phyloP scores from a whole-genome alignment of 2,888 invertebrate genomes.

The Rhamnusium bicolor region DNA sequence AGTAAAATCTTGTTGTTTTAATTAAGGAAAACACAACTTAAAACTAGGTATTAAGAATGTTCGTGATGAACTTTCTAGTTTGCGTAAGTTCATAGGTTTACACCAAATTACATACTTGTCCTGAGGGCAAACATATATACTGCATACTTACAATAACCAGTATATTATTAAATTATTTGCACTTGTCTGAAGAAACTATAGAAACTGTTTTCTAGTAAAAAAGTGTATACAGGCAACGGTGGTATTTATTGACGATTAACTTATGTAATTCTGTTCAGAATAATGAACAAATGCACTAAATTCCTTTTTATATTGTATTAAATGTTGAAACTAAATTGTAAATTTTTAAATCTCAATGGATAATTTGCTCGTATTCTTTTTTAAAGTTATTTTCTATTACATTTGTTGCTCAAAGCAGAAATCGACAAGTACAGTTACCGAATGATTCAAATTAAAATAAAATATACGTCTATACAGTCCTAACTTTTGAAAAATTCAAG shows the following conservation, averaged over 20 bases:
- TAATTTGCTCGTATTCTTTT: too few relatives aligned
- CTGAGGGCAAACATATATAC: not conserved
- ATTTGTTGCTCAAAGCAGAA: not conserved
- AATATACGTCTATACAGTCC: not conserved
- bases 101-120: not conserved
- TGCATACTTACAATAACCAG: too few relatives aligned
- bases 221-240: not conserved
- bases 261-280: too few relatives aligned
- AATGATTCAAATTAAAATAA: not conserved
- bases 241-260: too few relatives aligned
- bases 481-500: not conserved
- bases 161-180: not conserved
- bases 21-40: conserved; percentile 20
- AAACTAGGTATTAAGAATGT: conserved; percentile 16
- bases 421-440: not conserved
- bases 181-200: not conserved
- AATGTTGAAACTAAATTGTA: too few relatives aligned
- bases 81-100: not conserved
- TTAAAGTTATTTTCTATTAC: not conserved
- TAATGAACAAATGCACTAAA: not conserved
- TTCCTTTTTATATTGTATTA: too few relatives aligned
- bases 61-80: not conserved
- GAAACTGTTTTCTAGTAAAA: not conserved
- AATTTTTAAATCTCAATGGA: too few relatives aligned
- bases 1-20: conserved; percentile 6